phyloP scores from a whole-genome alignment of 2,888 invertebrate species.

The Pandemis corylana region DNA sequence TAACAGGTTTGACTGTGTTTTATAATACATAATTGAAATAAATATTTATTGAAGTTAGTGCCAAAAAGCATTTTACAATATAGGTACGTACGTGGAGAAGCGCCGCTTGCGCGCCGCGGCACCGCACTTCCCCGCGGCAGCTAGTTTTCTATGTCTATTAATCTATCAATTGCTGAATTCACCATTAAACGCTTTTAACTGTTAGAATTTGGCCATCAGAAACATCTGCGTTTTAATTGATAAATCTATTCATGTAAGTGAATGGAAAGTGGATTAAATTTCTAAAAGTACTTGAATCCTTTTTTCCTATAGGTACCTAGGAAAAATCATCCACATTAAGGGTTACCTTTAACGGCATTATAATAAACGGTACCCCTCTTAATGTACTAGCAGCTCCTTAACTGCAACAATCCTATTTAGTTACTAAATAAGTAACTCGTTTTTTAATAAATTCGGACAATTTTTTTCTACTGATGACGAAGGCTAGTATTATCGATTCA shows the following conservation, averaged over 20 bases:
- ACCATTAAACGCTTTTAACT: conserved; percentile 68
- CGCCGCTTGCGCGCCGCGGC: conserved; percentile 58
- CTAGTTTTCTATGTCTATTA: conserved; percentile 45
- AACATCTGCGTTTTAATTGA: conserved; percentile 49
- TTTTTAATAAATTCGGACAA: too few relatives aligned
- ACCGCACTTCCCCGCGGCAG: conserved; percentile 44
- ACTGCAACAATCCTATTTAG: too few relatives aligned
- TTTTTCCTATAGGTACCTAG: too few relatives aligned
- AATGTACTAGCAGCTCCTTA: too few relatives aligned
- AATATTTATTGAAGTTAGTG: conserved; percentile 82
- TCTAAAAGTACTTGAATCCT: too few relatives aligned
- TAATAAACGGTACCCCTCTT: too few relatives aligned
- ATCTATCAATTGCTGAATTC: conserved; percentile 59
- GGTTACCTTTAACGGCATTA: too few relatives aligned
- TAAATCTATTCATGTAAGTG: conserved; percentile 43
- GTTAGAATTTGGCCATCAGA: conserved; percentile 62
- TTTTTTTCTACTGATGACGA: too few relatives aligned
- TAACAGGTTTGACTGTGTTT: conserved; percentile 74
- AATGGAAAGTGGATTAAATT: conserved; percentile 3
- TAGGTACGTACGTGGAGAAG: conserved; percentile 57
- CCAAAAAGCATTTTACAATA: conserved; percentile 78
- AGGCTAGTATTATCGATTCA: too few relatives aligned
- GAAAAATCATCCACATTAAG: too few relatives aligned
- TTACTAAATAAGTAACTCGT: too few relatives aligned
- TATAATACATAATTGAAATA: conserved; percentile 68